Base-by-base conservation (phyloP, 2,113 vertebrate species). In the Micromys minutus region DNA sequence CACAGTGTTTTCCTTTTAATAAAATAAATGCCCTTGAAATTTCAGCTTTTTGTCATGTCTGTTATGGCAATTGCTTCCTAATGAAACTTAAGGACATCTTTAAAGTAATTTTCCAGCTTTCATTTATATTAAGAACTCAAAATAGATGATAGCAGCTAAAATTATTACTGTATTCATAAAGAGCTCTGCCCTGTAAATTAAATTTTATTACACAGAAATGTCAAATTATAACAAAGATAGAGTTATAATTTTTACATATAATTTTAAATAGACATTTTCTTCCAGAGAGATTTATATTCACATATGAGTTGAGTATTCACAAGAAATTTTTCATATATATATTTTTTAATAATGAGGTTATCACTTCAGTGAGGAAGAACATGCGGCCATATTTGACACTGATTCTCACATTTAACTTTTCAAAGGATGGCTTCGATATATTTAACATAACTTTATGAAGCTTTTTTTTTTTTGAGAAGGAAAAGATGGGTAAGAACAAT, bases 181-280 rank as follows among this genome's bases (percentile, higher is more conserved):
- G 13, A 55, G 2, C 9, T 90, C 47, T 89, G 15, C 31, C 67
- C 61, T 79, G 12, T 65, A 94, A 85, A 93, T 94, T 47, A 87
- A 90, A 21, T 90, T 93, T 95, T 93, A 91, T 92, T 85, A 47
- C 75, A 67, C 47, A 72, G 55, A 94, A 94, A 92, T 96, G 69
- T 88, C n/a, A 96, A 93, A 96, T 91, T 94, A 76, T 50, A 79
- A n/a, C 79, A 89, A 91, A 90, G 39, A 21, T 93, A 76, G 22
- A 71, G 5, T 12, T 94, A 29, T 81, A 63, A 74, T 45, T 89
- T 95, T 90, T 75, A 90, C 75, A 24, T 63, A 9, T 85, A 90
- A 89, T 91, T 93, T 96, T 89, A 92, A 96, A 69, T 83, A 90
- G 55, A 74, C 5, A 81, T 93, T 92, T 93, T 87, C 52, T 76